Percentiles rank a stretch among this genome's conserved stretches.
Conservation (phyloP, 53 echinoderm and acorn worm genomes). For the Apostichopus leukothele region DNA sequence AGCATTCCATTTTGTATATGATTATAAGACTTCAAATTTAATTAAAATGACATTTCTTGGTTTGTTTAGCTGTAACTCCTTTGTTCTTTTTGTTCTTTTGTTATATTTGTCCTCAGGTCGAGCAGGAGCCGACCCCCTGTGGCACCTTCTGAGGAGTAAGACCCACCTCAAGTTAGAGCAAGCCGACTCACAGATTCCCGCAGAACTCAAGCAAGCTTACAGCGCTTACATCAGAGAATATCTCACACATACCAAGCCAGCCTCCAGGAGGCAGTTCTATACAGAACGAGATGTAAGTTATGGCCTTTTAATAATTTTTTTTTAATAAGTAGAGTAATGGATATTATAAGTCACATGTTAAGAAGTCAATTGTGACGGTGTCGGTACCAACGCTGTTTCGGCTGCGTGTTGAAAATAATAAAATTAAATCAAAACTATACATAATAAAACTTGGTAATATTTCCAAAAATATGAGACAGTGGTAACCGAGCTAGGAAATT, state of each 20-base stretch:
- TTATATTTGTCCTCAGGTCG: constrained; percentile 62
- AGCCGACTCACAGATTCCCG: constrained; percentile 86
- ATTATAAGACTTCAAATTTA: no score
- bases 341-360: neutral
- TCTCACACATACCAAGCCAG: constrained; percentile 85
- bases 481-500: no score
- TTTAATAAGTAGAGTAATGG: neutral
- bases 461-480: no score
- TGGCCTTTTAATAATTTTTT: neutral
- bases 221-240: constrained; percentile 91
- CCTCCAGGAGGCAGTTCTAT: constrained; percentile 81
- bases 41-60: no score
- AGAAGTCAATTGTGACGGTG: no score
- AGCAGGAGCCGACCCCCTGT: constrained; percentile 77
- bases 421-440: no score
- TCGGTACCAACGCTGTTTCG: no score
- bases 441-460: no score
- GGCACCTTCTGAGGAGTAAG: constrained; percentile 72
- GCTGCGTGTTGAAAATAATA: no score
- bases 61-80: no score
- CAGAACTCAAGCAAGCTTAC: constrained; percentile 83
- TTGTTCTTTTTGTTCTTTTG: no score
- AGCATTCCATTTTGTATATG: no score
- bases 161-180: constrained; percentile 74
- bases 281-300: constrained; percentile 82